Evolutionary conservation across 2,888 invertebrate genomes (phyloP).

Genomic region (Trimorus sp.): DNA sequence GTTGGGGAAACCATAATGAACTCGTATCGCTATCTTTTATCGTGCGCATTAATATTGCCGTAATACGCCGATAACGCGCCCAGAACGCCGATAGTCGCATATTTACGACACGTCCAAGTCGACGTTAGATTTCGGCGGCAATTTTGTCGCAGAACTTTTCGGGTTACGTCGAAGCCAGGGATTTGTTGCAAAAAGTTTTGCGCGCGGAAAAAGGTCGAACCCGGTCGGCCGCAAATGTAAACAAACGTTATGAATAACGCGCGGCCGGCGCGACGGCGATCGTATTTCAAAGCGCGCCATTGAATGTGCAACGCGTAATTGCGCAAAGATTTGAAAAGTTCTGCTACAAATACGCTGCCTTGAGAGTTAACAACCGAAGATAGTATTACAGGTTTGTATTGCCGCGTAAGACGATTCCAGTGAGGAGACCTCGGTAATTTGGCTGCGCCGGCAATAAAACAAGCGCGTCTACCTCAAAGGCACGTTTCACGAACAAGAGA

Average conservation of each 20-base stretch:
- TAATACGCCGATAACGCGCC: conserved; percentile 58
- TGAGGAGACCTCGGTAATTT: conserved; percentile 72
- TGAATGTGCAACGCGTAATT: conserved; percentile 4
- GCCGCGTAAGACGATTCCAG: conserved; percentile 54
- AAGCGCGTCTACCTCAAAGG: conserved; percentile 74
- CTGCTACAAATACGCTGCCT: conserved; percentile 38
- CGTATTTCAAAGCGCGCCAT: not conserved
- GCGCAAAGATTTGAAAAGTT: conserved; percentile 19
- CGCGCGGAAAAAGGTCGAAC: too few relatives aligned
- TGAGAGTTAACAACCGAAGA: conserved; percentile 49
- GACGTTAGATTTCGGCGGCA: conserved; percentile 30
- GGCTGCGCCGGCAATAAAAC: conserved; percentile 77
- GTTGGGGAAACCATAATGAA: conserved; percentile 59
- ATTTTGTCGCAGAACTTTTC: conserved; percentile 3
- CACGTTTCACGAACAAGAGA: conserved; percentile 75
- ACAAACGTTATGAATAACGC: too few relatives aligned
- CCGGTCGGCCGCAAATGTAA: too few relatives aligned
- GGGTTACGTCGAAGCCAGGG: too few relatives aligned
- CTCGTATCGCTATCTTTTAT: conserved; percentile 60
- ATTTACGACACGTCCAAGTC: conserved; percentile 41
- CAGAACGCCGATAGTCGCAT: conserved; percentile 30
- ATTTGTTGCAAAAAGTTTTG: too few relatives aligned
- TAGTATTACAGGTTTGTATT: conserved; percentile 58
- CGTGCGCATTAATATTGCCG: conserved; percentile 51
- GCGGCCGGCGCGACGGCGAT: too few relatives aligned